Conservation (phyloP, 2,888 invertebrate genomes). For the Pyralis farinalis region DNA sequence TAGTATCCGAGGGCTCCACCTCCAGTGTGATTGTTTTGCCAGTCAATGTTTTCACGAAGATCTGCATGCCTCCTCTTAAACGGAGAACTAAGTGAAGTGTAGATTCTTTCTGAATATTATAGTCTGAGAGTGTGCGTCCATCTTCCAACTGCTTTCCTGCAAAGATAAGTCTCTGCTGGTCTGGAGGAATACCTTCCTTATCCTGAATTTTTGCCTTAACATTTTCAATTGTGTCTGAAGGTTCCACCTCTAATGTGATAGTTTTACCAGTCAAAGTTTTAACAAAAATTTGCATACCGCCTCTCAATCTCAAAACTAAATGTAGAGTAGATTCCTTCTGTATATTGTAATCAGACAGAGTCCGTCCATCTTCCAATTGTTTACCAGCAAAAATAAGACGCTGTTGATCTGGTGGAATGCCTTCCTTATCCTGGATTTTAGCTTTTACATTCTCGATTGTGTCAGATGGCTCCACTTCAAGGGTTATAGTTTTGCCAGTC, state of each 20-base stretch:
- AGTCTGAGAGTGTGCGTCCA: constrained; percentile 30
- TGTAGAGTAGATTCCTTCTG: constrained; percentile 36
- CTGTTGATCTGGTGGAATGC: constrained; percentile 36
- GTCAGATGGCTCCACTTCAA: constrained; percentile 31
- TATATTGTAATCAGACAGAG: constrained; percentile 31
- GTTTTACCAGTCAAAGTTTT: constrained; percentile 35
- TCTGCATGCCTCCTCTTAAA: constrained; percentile 36
- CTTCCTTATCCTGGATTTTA: constrained; percentile 35
- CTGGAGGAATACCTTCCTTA: constrained; percentile 35
- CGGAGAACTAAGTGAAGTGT: constrained; percentile 29
- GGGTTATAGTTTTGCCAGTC: constrained; percentile 32
- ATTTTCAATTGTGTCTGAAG: constrained; percentile 34
- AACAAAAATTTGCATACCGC: constrained; percentile 38
- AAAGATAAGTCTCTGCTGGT: constrained; percentile 32
- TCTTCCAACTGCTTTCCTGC: constrained; percentile 35
- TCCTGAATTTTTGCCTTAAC: constrained; percentile 35
- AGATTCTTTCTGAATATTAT: constrained; percentile 35
- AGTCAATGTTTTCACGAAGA: constrained; percentile 32
- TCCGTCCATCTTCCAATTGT: constrained; percentile 33
- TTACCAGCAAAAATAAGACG: constrained; percentile 34
- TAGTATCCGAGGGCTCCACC: constrained; percentile 81
- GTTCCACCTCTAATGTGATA: constrained; percentile 29
- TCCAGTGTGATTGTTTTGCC: constrained; percentile 34
- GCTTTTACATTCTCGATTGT: constrained; percentile 37
- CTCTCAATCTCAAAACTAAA: constrained; percentile 30